phyloP scores from a whole-genome alignment of 2,888 invertebrate genomes.

The Polydrusus pterygomalis region DNA sequence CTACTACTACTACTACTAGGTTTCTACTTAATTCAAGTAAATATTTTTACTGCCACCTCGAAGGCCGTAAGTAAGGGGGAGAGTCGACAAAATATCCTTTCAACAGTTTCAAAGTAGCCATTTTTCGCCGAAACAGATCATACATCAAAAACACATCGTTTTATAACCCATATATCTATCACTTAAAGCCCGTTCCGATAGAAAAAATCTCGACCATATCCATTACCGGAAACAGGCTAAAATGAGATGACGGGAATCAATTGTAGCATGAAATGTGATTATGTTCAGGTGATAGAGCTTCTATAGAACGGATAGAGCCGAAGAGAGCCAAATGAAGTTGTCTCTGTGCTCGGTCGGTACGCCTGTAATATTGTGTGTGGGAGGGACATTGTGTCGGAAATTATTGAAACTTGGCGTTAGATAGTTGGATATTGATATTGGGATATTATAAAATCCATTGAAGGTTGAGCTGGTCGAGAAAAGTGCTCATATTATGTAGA shows the following conservation, averaged over 20 bases:
- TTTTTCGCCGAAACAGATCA: background rate
- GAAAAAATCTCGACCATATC: slow-evolving; percentile 5
- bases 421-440: slow-evolving; percentile 14
- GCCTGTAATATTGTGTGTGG: slow-evolving; percentile 26
- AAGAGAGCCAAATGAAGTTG: slow-evolving; percentile 20
- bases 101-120: too few relatives aligned
- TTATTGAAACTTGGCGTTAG: slow-evolving; percentile 17
- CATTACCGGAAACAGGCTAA: slow-evolving; percentile 22
- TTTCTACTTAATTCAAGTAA: too few relatives aligned
- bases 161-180: background rate
- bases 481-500: background rate
- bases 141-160: slow-evolving; percentile 6
- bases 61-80: too few relatives aligned
- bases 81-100: too few relatives aligned
- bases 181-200: background rate
- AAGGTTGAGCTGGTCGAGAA: background rate
- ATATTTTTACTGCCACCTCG: too few relatives aligned
- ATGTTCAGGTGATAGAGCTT: slow-evolving; percentile 37
- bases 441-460: background rate
- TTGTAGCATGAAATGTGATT: slow-evolving; percentile 37
- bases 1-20: too few relatives aligned
- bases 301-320: slow-evolving; percentile 31
- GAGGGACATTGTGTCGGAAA: slow-evolving; percentile 21
- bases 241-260: slow-evolving; percentile 36
- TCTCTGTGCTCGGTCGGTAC: slow-evolving; percentile 24